Conservation (phyloP, 64 coral and sea anemone genomes). For the Exaiptasia diaphana region DNA sequence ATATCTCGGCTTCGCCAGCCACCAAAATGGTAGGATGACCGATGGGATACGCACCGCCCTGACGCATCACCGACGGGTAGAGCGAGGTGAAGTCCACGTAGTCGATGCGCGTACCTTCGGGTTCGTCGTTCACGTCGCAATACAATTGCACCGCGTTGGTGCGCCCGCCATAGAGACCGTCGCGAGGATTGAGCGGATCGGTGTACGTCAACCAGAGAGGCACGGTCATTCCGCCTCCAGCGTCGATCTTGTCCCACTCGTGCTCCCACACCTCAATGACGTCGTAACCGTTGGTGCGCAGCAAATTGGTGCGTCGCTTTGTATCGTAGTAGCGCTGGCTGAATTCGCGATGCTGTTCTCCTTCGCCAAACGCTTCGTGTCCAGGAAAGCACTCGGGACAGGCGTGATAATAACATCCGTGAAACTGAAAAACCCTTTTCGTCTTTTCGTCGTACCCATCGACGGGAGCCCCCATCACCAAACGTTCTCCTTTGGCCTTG, state of each 20-base stretch:
- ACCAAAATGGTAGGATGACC: background rate
- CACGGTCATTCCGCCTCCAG: too few relatives aligned
- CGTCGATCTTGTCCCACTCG: background rate
- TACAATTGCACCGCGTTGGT: background rate
- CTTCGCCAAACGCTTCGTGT: too few relatives aligned
- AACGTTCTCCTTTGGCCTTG: background rate
- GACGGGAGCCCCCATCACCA: background rate
- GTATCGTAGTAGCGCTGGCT: background rate
- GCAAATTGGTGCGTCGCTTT: fast-evolving
- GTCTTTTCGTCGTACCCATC: background rate
- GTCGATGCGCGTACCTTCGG: background rate
- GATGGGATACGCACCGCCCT: background rate
- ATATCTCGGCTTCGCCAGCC: background rate
- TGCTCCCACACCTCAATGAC: background rate
- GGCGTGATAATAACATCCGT: slow-evolving; percentile 2
- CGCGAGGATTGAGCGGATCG: background rate
- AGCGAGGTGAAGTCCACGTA: background rate
- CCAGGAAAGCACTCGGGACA: background rate
- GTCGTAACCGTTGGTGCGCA: background rate
- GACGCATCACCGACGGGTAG: background rate
- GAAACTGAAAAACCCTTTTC: background rate
- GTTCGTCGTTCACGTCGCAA: too few relatives aligned
- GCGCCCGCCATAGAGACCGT: background rate
- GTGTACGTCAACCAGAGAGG: background rate
- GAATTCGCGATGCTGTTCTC: background rate